A percentile compares a stretch with the other conserved stretches of the same genome.
phyloP scores from a whole-genome alignment of 2,797 vertebrate genomes.

The Mormyrops boulengeri region DNA sequence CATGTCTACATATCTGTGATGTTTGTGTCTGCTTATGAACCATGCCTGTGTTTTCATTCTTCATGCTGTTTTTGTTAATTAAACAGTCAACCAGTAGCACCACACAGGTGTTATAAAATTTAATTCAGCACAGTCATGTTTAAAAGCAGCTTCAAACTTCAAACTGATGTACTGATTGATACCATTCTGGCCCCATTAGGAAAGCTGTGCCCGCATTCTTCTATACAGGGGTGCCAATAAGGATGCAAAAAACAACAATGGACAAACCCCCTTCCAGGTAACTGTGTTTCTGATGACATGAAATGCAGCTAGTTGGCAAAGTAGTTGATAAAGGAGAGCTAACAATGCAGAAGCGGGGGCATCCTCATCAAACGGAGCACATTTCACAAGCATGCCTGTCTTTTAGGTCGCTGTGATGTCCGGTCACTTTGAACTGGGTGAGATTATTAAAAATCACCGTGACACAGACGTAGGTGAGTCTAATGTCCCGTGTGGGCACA shows the following conservation, averaged over 20 bases:
- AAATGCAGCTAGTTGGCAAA: background rate
- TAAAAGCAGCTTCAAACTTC: background rate
- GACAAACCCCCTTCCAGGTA: conserved; percentile 88
- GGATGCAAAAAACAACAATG: conserved; percentile 83
- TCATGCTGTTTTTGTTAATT: background rate
- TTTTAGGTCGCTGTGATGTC: conserved; percentile 84
- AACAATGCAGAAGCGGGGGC: conserved; percentile 4
- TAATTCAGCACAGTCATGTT: background rate
- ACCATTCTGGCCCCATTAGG: conserved; percentile 52
- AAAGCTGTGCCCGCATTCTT: conserved; percentile 82
- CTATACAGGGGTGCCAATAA: conserved; percentile 84
- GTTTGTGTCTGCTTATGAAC: background rate
- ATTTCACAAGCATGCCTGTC: background rate
- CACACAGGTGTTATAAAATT: background rate
- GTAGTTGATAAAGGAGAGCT: background rate
- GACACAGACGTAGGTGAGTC: conserved; percentile 79
- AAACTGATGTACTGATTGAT: background rate
- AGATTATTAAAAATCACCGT: conserved; percentile 84
- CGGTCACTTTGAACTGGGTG: conserved; percentile 86
- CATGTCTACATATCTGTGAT: background rate
- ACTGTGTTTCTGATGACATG: conserved; percentile 17
- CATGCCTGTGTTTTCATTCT: background rate
- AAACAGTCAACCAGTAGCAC: background rate
- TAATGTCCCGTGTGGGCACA: background rate
- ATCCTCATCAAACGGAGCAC: conserved; percentile 23